Evolutionary conservation across 2,797 vertebrate genomes (phyloP).

Genomic region (Anniella stebbinsi): DNA sequence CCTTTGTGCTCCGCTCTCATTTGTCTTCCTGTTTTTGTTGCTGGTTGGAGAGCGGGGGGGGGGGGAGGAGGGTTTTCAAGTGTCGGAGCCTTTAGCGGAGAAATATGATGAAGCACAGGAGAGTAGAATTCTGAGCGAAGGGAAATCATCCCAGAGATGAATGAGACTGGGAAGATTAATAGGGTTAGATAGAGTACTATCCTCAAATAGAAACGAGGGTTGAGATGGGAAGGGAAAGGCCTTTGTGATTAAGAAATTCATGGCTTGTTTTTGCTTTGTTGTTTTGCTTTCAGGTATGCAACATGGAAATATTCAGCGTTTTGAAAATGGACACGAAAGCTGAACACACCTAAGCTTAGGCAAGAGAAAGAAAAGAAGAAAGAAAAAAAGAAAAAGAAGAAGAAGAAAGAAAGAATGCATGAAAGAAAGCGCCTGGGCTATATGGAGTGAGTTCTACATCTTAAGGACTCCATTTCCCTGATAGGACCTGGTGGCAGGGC

Average conservation of each 20-base stretch:
- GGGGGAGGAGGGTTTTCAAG: constrained; percentile 6
- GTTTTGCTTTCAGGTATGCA: constrained; percentile 35
- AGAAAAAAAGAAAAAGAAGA: neutral
- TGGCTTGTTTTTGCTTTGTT: neutral
- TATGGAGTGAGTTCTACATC: too few relatives aligned
- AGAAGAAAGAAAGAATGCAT: neutral
- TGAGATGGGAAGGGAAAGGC: constrained; percentile 38
- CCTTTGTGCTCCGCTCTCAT: neutral
- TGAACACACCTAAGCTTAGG: neutral
- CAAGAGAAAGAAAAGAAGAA: neutral
- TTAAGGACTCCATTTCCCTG: too few relatives aligned
- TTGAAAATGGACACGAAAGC: too few relatives aligned
- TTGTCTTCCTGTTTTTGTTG: constrained; percentile 17
- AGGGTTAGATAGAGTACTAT: constrained; percentile 31
- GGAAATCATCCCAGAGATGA: constrained; percentile 45
- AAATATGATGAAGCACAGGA: constrained; percentile 19
- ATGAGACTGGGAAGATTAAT: constrained; percentile 45
- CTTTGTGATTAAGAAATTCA: constrained; percentile 44
- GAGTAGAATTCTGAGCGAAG: constrained; percentile 42
- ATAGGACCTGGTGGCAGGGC: too few relatives aligned
- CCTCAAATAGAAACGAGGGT: constrained; percentile 33
- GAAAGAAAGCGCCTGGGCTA: too few relatives aligned
- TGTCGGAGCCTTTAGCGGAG: constrained; percentile 33
- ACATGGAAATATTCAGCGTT: neutral
- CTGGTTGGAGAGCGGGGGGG: neutral